A percentile compares a stretch with the other conserved stretches of the same genome.
These are phyloP conservation scores for Damaliscus lunatus DNA, from an alignment of 2,113 vertebrate species.

Conservation along the genomic window DNA sequence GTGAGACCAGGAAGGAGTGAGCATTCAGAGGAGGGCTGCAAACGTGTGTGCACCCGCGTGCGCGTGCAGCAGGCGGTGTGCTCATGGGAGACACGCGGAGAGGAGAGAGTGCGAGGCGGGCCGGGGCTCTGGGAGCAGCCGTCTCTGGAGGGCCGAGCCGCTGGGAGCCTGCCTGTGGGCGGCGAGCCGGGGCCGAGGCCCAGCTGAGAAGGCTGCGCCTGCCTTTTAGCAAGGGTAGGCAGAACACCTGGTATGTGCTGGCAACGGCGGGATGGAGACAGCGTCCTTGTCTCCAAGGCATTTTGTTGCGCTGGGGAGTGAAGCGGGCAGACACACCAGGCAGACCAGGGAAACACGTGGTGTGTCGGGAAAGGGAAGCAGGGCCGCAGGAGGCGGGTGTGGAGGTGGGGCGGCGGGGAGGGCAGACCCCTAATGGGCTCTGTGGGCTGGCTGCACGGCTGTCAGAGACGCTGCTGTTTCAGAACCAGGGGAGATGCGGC, in stretches of 20 bases:
- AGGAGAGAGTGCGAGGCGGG: background rate
- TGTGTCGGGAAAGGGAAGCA: background rate
- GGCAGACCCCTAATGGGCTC: too few species aligned
- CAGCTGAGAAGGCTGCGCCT: background rate
- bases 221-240: background rate
- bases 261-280: background rate
- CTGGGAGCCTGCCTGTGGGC: background rate
- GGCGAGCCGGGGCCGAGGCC: background rate
- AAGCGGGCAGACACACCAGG: background rate
- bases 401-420: fast-evolving
- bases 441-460: background rate
- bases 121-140: background rate
- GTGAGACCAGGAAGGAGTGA: background rate
- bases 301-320: background rate
- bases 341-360: background rate
- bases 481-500: background rate
- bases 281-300: background rate
- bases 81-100: background rate
- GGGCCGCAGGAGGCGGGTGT: background rate
- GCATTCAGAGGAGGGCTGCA: background rate
- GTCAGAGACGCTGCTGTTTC: background rate
- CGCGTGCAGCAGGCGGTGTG: background rate
- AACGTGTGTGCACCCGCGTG: fast-evolving
- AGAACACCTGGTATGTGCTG: background rate
- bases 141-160: background rate